Base-by-base conservation (phyloP, 92 coral and sea anemone genomes). In the Zoanthus gigantus region DNA sequence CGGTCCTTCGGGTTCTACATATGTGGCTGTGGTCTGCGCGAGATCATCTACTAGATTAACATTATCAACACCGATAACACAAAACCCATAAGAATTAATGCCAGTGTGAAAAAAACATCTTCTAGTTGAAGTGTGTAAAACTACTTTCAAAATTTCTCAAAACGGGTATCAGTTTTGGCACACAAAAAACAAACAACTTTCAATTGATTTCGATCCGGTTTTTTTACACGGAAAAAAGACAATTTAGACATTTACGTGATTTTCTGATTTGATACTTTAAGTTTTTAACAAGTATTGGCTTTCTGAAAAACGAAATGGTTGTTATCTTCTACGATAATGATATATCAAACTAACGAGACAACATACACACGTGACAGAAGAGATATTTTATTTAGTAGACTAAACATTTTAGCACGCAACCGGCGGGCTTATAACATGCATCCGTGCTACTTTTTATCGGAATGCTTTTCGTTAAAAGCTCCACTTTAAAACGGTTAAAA, bases 221-320 rank as follows among this genome's bases (percentile, higher is more conserved):
- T 37, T 37, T 50, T 50, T 50, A 50, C 9, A 4, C 12, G 5
- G 12, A 2, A 0, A 50, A 50, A 50, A 7, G 1, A 0, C 10
- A 11, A 50, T 50, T 50, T 50, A 50, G 31, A 5, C 28, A 17
- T 17, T 14, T 58, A 17, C 66, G 66, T 58, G 66, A 15, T 58
- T 58, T 14, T 17, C 66, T 14, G 6, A 77, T 9, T 77, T 77
- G 65, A 77, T 77, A 77, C 42, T 37, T 37, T 37, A 77, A 46
- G 46, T 77, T 76, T 53, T 77, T 31, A 29, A 77, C 53, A 29
- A 52, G 67, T 77, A 54, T 30, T 77, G 67, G n/a, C 65, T 77
- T 17, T 29, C 30, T 77, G n/a, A 28, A 77, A 53, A 23, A 30
- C 15, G 66, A 52, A 54, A 77, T 52, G n/a, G 46, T 15, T 6